A percentile compares a stretch with the other conserved stretches of the same genome.
These are phyloP conservation scores for Drosophila asahinai DNA, from an alignment of 1,140 invertebrate genomes.

Conservation along the genomic window DNA sequence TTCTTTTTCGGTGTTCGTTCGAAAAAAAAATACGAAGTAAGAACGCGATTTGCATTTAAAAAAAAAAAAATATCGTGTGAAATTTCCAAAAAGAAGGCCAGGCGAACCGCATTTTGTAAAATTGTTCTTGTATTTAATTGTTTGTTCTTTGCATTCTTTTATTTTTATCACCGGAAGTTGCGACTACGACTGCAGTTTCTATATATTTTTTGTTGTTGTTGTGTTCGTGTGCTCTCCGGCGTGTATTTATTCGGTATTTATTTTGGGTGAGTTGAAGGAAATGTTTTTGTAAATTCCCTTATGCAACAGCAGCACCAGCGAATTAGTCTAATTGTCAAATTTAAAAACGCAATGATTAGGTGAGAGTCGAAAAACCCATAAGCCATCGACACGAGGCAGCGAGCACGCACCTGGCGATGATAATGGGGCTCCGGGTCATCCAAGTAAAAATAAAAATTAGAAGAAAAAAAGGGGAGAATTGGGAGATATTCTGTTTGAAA, in stretches of 20 bases:
- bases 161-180: conserved; percentile 57
- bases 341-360: conserved; percentile 74
- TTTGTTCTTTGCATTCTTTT: conserved; percentile 34
- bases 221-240: conserved; percentile 37
- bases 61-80: conserved; percentile 63
- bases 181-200: conserved; percentile 56
- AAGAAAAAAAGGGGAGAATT: neutral
- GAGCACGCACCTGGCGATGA: conserved; percentile 74
- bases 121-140: conserved; percentile 38
- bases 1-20: conserved; percentile 7
- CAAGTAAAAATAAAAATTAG: conserved; percentile 2
- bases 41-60: conserved; percentile 74
- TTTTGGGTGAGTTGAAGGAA: conserved; percentile 46
- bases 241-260: conserved; percentile 32
- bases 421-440: conserved; percentile 39
- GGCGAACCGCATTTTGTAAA: conserved; percentile 47
- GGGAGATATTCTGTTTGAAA: neutral
- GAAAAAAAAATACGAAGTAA: conserved; percentile 11
- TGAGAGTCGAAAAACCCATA: conserved; percentile 17
- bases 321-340: conserved; percentile 80
- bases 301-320: conserved; percentile 41
- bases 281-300: conserved; percentile 9
- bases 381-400: conserved; percentile 57
- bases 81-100: conserved; percentile 53
- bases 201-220: conserved; percentile 23